A percentile compares a stretch with the other conserved stretches of the same genome.
These are phyloP conservation scores for Meda fulgida DNA, from an alignment of 2,797 vertebrate genomes.

Conservation along the genomic window DNA sequence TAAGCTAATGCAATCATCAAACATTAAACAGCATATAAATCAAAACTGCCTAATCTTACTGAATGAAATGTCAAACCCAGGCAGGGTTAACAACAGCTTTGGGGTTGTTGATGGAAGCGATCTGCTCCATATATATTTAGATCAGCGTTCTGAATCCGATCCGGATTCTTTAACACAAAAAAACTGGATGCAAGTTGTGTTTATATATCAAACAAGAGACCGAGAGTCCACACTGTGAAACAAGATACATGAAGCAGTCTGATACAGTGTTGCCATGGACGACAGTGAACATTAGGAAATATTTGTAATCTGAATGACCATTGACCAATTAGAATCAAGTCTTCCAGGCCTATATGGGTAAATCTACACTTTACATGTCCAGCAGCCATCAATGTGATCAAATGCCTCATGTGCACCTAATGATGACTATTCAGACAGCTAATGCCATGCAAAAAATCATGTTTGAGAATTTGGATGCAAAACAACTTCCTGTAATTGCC, in stretches of 20 bases:
- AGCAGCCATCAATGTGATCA: constrained; percentile 21
- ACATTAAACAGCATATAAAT: not conserved
- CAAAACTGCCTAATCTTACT: not conserved
- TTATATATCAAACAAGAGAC: not conserved
- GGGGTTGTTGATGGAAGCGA: not conserved
- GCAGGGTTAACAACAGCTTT: not conserved
- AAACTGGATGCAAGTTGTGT: not conserved
- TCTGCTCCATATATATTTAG: not conserved
- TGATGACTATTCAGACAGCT: constrained; percentile 22
- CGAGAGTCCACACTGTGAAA: not conserved
- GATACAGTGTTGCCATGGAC: not conserved
- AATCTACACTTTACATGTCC: constrained; percentile 13
- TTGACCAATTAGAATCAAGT: constrained; percentile 9
- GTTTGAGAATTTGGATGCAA: constrained; percentile 34
- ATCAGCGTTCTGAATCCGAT: not conserved
- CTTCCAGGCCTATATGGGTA: not conserved
- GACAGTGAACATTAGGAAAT: not conserved
- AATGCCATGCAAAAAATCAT: constrained; percentile 32
- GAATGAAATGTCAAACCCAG: not conserved
- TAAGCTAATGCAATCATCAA: not conserved
- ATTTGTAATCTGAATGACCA: constrained; percentile 7
- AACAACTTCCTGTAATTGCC: constrained; percentile 46
- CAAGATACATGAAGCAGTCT: not conserved
- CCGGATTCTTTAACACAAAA: not conserved
- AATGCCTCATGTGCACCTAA: constrained; percentile 12